These are phyloP conservation scores for Mustela lutreola DNA, from an alignment of 2,113 vertebrate species.

Conservation along the genomic window DNA sequence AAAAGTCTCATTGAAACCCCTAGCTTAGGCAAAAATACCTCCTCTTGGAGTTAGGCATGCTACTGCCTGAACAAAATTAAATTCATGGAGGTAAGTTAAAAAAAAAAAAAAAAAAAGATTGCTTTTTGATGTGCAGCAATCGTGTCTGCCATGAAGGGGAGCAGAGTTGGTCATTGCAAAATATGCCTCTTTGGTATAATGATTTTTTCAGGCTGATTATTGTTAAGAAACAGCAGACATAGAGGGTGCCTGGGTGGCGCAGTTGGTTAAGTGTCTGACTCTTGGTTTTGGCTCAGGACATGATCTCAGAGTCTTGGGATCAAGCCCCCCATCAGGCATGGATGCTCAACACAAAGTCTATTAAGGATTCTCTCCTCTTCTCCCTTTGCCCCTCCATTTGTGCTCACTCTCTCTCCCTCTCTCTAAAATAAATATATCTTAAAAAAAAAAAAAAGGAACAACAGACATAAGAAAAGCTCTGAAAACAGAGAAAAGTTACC, in stretches of 20 bases:
- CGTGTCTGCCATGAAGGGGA: neutral
- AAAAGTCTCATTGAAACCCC: neutral
- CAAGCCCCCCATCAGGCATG: too few species aligned
- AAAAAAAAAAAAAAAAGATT: neutral
- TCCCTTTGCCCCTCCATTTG: neutral
- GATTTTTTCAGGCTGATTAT: neutral
- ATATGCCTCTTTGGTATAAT: neutral
- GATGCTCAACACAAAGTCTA: neutral
- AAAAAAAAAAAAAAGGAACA: neutral
- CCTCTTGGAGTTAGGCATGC: neutral
- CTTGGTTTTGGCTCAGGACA: neutral
- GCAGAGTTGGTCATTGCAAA: neutral
- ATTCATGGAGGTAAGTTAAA: neutral
- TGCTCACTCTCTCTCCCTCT: too few species aligned
- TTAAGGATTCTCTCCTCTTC: neutral
- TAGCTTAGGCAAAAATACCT: neutral
- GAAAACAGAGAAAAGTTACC: neutral
- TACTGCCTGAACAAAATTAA: neutral
- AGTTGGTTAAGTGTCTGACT: neutral
- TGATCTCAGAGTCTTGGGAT: neutral
- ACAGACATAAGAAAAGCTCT: neutral
- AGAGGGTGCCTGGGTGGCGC: neutral
- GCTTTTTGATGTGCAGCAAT: neutral
- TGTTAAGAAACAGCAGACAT: neutral
- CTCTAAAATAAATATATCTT: too few species aligned